Percentiles rank a stretch among this genome's conserved stretches.
phyloP scores from a whole-genome alignment of 1,140 invertebrate species.

The Camponotus pennsylvanicus region DNA sequence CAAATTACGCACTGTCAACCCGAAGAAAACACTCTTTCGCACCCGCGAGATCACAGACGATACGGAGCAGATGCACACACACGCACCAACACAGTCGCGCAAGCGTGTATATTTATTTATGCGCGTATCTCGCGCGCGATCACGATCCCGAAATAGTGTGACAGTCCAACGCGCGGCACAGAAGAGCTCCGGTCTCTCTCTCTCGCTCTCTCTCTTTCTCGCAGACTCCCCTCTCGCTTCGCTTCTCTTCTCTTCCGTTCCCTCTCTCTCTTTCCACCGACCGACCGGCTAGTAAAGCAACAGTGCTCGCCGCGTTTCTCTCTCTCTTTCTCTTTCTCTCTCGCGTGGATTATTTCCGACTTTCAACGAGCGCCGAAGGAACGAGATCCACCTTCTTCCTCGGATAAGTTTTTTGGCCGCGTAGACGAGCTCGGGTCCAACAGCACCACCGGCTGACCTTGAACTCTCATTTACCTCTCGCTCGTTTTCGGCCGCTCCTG shows the following conservation, averaged over 20 bases:
- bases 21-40: conserved; percentile 49
- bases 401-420: conserved; percentile 41
- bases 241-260: neutral
- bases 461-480: conserved; percentile 73
- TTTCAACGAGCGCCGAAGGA: neutral
- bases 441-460: conserved; percentile 64
- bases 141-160: conserved; percentile 71
- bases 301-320: neutral
- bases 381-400: conserved; percentile 39
- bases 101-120: conserved; percentile 72
- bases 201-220: neutral
- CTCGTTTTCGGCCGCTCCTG: neutral
- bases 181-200: conserved; percentile 13
- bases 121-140: conserved; percentile 63
- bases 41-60: conserved; percentile 60
- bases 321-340: neutral
- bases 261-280: neutral
- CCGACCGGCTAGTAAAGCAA: conserved; percentile 10
- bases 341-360: conserved; percentile 45
- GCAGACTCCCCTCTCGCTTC: neutral
- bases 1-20: conserved; percentile 48
- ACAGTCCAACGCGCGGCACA: conserved; percentile 49
- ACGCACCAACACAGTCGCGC: conserved; percentile 44
- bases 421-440: conserved; percentile 43
- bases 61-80: conserved; percentile 3